Evolutionary conservation across 2,113 vertebrate species (phyloP), one percentile per base, ranked within the genome.

Genomic region (Anthoscopus minutus): DNA sequence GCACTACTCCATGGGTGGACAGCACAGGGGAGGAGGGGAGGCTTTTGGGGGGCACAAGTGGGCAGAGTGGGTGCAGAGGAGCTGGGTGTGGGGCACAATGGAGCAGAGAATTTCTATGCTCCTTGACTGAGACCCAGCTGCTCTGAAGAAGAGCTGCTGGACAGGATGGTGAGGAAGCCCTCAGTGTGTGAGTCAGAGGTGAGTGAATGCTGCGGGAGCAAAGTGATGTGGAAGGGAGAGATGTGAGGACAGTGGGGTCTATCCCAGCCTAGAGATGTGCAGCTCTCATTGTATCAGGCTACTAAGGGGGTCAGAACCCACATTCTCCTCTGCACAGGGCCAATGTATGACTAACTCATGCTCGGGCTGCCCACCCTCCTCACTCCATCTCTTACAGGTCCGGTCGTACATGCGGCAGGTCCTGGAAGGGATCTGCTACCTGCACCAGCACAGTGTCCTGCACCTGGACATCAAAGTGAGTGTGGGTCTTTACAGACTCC

Each of bases 391-490:
- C 81, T 93, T 30, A 6, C 96, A 99, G 99, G 98, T 99, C 69
- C 98, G 98, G 47, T 98, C 98, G 18, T 99, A 98, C 91, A 97
- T 99, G 93, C 98, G 98, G 82, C 99, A 99, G 48, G 91, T 99
- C 66, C 97, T 99, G 30, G 99, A 99, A 76, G 99, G 99, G 25
- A 73, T 99, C 86, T 94, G 97, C 89, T 99, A 99, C 94, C 98
- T 99, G 85, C 99, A 99, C 86, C 98, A 98, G 94, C 98, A 97
- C 67, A 98, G 96, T 12, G 98, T 99, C 87, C 96, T 99, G 72
- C 99, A 99, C 94, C 97, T 99, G 70, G 99, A 99, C 88, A 98
- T 99, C 86, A 99, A 99, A 99, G 99, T 98, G 87, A 98, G 97
- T 87, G 45, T 0, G 1, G 30, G 72, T 37, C 12, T 88, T 61